Base-by-base conservation (phyloP, 2,113 vertebrate species). In the Neotoma lepida region DNA sequence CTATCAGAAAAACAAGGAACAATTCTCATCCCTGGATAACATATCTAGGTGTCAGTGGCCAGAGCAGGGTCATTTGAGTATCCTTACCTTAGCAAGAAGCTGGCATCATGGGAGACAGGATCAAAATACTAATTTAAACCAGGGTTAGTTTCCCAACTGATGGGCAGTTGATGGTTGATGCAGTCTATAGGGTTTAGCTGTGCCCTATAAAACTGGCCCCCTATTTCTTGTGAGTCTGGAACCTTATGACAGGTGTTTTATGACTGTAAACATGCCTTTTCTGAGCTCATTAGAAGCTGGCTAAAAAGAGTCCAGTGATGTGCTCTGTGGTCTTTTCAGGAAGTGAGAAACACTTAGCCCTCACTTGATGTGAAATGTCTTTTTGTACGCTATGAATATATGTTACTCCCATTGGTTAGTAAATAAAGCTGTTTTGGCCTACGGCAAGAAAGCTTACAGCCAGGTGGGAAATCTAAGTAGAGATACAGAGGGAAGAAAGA, bases 1-100 rank as follows among this genome's bases (percentile, higher is more conserved):
- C 68, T 22, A 58, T 26, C 46, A 44, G 35, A 15, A 76, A 94
- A 96, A 92, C 22, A 66, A 84, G 51, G 35, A 87, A 41, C 66
- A 30, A 64, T 26, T 80, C 24, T 61, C 39, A 20, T 2, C 26
- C 15, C 39, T 44, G 35, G 30, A 15, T 14, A 77, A 46, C 12
- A 44, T 86, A 70, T 0, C 56, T 58, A 17, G 49, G 49, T 78
- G 73, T 68, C 7, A 9, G 17, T 84, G n/a, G 2, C 70, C 35
- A 94, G 33, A 61, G 9, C 5, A 49, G 49, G 39, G 28, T 64
- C 46, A 87, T 56, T 49, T 63, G 58, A n/a, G 30, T 22, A 44
- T n/a, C 30, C 44, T 74, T 61, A 76, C 18, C 24, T 88, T 95
- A 39, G 15, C 30, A 78, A 54, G 26, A 70, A 44, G 13, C 17